Percentiles rank a stretch among this genome's conserved stretches.
phyloP scores from a whole-genome alignment of 1,140 invertebrate genomes.

The Acromyrmex charruanus region DNA sequence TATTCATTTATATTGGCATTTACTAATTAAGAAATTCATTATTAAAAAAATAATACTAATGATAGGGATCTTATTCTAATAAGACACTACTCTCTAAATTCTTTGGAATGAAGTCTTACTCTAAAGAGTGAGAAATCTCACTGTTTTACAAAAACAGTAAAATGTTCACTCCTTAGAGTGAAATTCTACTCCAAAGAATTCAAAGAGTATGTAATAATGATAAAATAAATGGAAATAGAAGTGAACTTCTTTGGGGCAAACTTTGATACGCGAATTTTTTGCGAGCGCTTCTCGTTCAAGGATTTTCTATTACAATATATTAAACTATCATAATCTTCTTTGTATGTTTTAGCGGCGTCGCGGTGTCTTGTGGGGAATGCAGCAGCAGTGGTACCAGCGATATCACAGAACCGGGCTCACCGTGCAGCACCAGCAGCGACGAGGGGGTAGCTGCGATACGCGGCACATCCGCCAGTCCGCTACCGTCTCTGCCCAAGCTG shows the following conservation, averaged over 20 bases:
- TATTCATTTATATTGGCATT: neutral
- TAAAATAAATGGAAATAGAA: neutral
- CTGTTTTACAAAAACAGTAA: too few species aligned
- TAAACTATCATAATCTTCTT: neutral
- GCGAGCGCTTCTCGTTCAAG: neutral
- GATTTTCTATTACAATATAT: neutral
- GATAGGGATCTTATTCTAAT: neutral
- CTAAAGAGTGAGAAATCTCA: too few species aligned
- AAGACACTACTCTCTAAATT: neutral
- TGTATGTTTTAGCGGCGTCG: slow-evolving; percentile 89
- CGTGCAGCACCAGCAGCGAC: slow-evolving; percentile 89
- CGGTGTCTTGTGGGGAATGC: slow-evolving; percentile 89
- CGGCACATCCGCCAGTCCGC: slow-evolving; percentile 84
- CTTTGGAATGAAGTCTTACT: too few species aligned
- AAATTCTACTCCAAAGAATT: too few species aligned
- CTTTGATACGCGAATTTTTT: neutral
- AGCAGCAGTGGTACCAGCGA: slow-evolving; percentile 90
- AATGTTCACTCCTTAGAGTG: too few species aligned
- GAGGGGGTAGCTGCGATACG: slow-evolving; percentile 83
- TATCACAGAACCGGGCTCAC: slow-evolving; percentile 93
- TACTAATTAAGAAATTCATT: neutral
- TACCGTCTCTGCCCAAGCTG: slow-evolving; percentile 86
- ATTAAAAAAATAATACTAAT: neutral
- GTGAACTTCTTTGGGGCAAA: neutral
- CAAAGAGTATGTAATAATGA: neutral